Percentiles rank a stretch among this genome's conserved stretches.
These are phyloP conservation scores for Philereme vetulata DNA, from an alignment of 2,888 invertebrate genomes.

Conservation along the genomic window DNA sequence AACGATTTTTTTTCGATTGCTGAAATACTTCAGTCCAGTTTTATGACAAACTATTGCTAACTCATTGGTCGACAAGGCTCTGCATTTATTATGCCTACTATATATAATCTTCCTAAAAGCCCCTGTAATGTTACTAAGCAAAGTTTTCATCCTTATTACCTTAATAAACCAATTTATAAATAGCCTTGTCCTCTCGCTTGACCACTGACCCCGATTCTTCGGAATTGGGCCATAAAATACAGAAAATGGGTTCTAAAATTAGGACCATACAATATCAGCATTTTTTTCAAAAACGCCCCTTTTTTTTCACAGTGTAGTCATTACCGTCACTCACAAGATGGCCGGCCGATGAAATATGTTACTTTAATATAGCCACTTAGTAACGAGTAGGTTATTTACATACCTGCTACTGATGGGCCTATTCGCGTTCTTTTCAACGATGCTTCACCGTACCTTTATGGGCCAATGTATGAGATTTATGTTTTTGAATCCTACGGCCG, in stretches of 20 bases:
- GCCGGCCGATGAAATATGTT: slow-evolving; percentile 62
- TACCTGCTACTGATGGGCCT: slow-evolving; percentile 28
- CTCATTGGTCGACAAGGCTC: not conserved
- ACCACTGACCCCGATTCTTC: slow-evolving; percentile 26
- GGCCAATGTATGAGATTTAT: slow-evolving; percentile 17
- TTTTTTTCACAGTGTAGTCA: slow-evolving; percentile 63
- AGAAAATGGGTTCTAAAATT: slow-evolving; percentile 32
- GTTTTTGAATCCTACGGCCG: slow-evolving; percentile 1
- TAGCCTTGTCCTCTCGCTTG: slow-evolving; percentile 20
- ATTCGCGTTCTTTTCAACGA: slow-evolving; percentile 23
- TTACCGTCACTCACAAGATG: slow-evolving; percentile 69
- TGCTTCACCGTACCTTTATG: slow-evolving; percentile 10
- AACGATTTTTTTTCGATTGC: too few species aligned
- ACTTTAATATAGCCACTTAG: slow-evolving; percentile 61
- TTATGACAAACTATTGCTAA: too few species aligned
- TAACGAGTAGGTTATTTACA: slow-evolving; percentile 34
- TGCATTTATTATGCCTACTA: not conserved
- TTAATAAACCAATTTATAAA: slow-evolving; percentile 26
- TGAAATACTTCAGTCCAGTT: too few species aligned
- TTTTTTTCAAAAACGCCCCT: slow-evolving; percentile 33
- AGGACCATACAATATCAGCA: slow-evolving; percentile 3
- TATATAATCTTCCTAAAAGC: too few species aligned
- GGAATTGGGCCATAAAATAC: slow-evolving; percentile 32
- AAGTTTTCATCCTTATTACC: slow-evolving; percentile 25
- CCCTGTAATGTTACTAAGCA: not conserved